Conservation (phyloP, 2,113 vertebrate species). For the Genyomyrus donnyi region DNA sequence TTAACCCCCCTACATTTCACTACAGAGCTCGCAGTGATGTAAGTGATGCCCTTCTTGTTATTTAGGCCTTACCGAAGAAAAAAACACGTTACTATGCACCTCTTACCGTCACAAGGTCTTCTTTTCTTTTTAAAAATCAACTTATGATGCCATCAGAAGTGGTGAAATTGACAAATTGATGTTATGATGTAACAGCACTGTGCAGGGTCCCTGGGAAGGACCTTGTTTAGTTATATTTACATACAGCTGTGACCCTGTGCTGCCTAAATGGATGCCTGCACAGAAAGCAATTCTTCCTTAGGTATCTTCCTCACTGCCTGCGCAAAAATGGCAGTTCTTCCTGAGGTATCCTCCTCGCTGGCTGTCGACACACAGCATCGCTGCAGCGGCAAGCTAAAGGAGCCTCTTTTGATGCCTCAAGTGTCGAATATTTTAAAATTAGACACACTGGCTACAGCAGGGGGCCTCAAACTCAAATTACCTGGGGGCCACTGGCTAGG, state of each 20-base stretch:
- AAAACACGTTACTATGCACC: not conserved
- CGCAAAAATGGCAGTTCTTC: not conserved
- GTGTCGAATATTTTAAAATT: not conserved
- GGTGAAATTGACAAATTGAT: not conserved
- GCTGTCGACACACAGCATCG: not conserved
- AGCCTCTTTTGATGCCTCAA: not conserved
- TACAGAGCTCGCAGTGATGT: not conserved
- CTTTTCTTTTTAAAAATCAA: not conserved
- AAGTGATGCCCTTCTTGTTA: not conserved
- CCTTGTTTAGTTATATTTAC: not conserved
- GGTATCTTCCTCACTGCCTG: not conserved
- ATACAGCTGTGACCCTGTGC: not conserved
- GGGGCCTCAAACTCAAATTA: not conserved
- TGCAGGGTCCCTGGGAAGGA: not conserved
- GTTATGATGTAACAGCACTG: not conserved
- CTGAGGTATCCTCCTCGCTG: not conserved
- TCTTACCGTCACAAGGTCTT: not conserved
- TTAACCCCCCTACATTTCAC: not conserved
- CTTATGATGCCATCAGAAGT: not conserved
- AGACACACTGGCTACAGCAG: not conserved
- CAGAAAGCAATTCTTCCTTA: not conserved
- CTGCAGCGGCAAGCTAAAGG: not conserved
- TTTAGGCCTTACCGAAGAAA: not conserved
- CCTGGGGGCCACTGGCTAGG: not conserved
- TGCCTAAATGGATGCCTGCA: not conserved